Percentiles rank a stretch among this genome's conserved stretches.
Conservation (phyloP, 2,888 invertebrate species). For the Patella caerulea region DNA sequence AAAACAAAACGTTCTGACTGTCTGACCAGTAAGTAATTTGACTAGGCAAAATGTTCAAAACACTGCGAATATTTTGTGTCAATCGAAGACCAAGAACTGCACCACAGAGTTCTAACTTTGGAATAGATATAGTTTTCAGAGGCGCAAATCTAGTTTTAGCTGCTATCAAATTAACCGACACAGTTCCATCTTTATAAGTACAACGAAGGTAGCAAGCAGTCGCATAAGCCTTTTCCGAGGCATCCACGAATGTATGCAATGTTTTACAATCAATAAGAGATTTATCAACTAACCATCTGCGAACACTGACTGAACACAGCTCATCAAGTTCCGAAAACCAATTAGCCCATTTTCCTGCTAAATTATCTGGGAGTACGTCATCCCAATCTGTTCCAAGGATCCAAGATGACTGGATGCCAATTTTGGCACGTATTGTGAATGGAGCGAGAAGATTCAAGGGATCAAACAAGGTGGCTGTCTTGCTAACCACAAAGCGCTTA, state of each 20-base stretch:
- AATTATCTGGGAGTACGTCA: background rate
- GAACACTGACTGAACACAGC: background rate
- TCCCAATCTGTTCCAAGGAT: background rate
- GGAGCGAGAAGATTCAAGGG: constrained; percentile 5
- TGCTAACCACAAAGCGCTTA: constrained; percentile 1
- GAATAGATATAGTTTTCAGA: too few species aligned
- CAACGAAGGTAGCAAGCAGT: too few species aligned
- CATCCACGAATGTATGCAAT: too few species aligned
- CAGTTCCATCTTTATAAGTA: too few species aligned
- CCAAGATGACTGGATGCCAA: constrained; percentile 1
- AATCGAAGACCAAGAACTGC: too few species aligned
- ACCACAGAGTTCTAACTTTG: too few species aligned
- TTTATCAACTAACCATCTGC: background rate
- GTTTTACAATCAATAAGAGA: too few species aligned
- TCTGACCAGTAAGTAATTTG: background rate
- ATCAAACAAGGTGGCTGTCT: background rate
- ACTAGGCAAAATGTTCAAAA: too few species aligned
- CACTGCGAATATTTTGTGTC: too few species aligned
- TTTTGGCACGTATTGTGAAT: background rate
- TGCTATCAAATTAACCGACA: too few species aligned
- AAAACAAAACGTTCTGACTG: background rate
- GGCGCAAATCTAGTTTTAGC: too few species aligned
- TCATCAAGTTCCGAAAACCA: background rate
- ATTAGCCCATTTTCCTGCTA: background rate
- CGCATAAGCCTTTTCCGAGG: too few species aligned